phyloP scores from a whole-genome alignment of 2,888 invertebrate genomes.

The Meghimatium bilineatum region DNA sequence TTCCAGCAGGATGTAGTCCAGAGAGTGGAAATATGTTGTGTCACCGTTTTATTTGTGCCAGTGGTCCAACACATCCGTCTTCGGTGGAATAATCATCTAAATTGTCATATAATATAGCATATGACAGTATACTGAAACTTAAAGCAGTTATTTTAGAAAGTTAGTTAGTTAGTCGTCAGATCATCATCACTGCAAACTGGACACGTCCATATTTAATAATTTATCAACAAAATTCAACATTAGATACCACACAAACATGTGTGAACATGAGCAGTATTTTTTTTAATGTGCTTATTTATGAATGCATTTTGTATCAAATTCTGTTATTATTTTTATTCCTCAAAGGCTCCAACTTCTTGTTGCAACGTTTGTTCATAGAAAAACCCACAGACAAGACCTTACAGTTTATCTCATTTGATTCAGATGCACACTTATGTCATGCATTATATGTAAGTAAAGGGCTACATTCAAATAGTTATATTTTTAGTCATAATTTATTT shows the following conservation, averaged over 20 bases:
- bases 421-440: slow-evolving; percentile 75
- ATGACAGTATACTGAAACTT: too few relatives aligned
- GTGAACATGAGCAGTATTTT: background rate
- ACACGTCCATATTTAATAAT: background rate
- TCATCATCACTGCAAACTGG: too few relatives aligned
- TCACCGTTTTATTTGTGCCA: too few relatives aligned
- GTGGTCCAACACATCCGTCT: too few relatives aligned
- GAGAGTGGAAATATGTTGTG: too few relatives aligned
- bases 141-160: too few relatives aligned
- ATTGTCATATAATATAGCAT: too few relatives aligned
- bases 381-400: slow-evolving; percentile 71
- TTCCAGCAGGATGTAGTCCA: too few relatives aligned
- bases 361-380: slow-evolving; percentile 74
- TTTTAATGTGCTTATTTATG: background rate
- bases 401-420: slow-evolving; percentile 75
- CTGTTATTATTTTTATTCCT: background rate
- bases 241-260: background rate
- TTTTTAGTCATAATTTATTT: too few relatives aligned
- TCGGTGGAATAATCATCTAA: too few relatives aligned
- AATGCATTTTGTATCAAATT: background rate
- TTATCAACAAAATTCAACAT: background rate
- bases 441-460: slow-evolving; percentile 72
- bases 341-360: slow-evolving; percentile 75
- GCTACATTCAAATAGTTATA: background rate
- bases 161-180: too few relatives aligned